These are phyloP conservation scores for Cosmopolites sordidus DNA, from an alignment of 2,888 invertebrate species.

Conservation along the genomic window DNA sequence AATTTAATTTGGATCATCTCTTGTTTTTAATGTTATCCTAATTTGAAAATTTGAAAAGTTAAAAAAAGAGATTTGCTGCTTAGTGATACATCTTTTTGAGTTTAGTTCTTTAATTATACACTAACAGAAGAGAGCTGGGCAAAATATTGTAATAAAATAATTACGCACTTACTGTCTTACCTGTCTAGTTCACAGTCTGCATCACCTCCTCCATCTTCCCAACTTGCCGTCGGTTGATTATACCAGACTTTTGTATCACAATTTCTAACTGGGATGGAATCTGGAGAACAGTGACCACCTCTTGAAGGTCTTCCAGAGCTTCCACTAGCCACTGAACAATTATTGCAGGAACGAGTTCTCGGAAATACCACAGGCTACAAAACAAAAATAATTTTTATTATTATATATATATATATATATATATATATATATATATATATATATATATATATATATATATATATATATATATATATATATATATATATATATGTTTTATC, in stretches of 20 bases:
- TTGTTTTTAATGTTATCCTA: too few species aligned
- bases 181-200: slow-evolving; percentile 50
- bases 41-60: too few species aligned
- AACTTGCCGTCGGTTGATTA: slow-evolving; percentile 40
- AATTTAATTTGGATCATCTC: too few species aligned
- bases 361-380: slow-evolving; percentile 29
- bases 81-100: too few species aligned
- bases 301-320: slow-evolving; percentile 39
- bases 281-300: slow-evolving; percentile 38
- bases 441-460: too few species aligned
- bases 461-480: too few species aligned
- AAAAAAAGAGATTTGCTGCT: too few species aligned
- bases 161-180: slow-evolving; percentile 3
- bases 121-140: too few species aligned
- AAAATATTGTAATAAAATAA: neutral
- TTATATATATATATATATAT: too few species aligned
- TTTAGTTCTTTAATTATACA: too few species aligned
- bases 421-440: too few species aligned
- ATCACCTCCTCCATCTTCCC: slow-evolving; percentile 43
- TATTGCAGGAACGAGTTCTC: slow-evolving; percentile 43
- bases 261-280: slow-evolving; percentile 21
- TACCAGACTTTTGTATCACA: slow-evolving; percentile 45
- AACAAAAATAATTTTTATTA: neutral
- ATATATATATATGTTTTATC: too few species aligned
- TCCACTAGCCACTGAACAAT: slow-evolving; percentile 46